Base-by-base conservation (phyloP, 2,113 vertebrate genomes). In the Sardina pilchardus region DNA sequence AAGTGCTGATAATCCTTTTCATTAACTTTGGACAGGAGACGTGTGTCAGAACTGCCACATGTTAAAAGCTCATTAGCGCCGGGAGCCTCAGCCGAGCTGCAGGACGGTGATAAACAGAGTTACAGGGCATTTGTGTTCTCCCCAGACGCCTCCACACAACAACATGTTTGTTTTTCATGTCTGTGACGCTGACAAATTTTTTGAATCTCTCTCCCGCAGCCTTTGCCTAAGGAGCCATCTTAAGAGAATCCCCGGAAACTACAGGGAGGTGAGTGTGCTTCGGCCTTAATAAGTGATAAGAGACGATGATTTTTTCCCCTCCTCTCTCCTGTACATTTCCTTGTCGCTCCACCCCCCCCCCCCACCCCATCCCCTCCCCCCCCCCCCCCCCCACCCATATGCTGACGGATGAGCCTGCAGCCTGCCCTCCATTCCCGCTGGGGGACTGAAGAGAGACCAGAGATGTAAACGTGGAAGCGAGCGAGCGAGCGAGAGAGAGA, bases 171-270 rank as follows among this genome's bases (percentile, higher is more conserved):
- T 71, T 2, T 16, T 78, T 34, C 36, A 8, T 24, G 17, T 59
- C 24, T 63, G 3, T 75, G 3, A 34, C 71, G n/a, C 90, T 85
- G 47, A 84, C 48, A 26, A n/a, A 86, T 26, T n/a, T n/a, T 53
- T 88, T 86, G 88, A 84, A 87, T 88, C 89, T 42, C n/a, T 90
- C 6, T 86, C 85, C 93, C 91, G 12, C 89, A 95, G 95, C 95
- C 95, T 91, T 92, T 95, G 91, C 95, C 95, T 83, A 96, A 95
- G 93, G 95, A 95, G 89, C 95, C 95, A 3, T 96, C 95, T 90
- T 96, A 96, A 94, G 53, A 93, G 90, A 82, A 86, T 86, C 83
- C 88, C 85, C 85, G 85, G 86, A 86, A 83, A 84, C 90, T 53
- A 88, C 88, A 90, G 86, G 89, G 91, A 94, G 86, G 92, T 93